These are phyloP conservation scores for Catalaphyllia jardinei DNA, from an alignment of 64 coral and sea anemone genomes.

Conservation along the genomic window DNA sequence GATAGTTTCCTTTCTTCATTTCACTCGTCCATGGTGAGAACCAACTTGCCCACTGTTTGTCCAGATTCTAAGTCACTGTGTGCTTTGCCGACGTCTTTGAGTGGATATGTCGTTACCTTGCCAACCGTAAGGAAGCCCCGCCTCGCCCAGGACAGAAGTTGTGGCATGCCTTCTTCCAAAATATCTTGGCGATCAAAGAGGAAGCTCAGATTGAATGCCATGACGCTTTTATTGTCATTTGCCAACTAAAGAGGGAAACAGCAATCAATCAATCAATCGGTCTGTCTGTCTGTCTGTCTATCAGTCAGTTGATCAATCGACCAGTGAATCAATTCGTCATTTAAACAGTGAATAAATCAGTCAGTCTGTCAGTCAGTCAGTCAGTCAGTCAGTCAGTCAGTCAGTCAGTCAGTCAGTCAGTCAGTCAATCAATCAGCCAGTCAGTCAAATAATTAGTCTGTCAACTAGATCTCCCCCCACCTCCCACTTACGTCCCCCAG, in stretches of 20 bases:
- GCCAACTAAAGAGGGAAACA: constrained; percentile 61
- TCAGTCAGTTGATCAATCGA: no score
- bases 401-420: background rate
- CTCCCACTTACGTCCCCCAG: no score
- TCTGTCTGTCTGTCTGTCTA: no score
- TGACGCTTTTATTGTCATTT: constrained; percentile 79
- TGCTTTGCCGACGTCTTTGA: constrained; percentile 69
- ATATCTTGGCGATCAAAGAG: constrained; percentile 81
- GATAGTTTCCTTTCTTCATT: background rate
- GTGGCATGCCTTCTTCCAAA: constrained; percentile 80
- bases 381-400: background rate
- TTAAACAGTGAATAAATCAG: background rate
- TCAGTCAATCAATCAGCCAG: no score
- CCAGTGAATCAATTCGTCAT: background rate
- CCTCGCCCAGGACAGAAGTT: constrained; percentile 74
- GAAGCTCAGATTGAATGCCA: constrained; percentile 97
- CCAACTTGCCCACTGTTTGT: constrained; percentile 93
- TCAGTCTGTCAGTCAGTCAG: background rate
- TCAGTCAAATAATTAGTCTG: background rate
- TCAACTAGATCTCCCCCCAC: background rate
- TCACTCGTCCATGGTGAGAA: constrained; percentile 78
- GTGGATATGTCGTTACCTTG: constrained; percentile 80
- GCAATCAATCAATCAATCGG: background rate
- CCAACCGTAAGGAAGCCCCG: constrained; percentile 73
- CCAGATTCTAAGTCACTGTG: constrained; percentile 94